Conservation (phyloP, 2,888 invertebrate genomes). For the Chalcis sispes region DNA sequence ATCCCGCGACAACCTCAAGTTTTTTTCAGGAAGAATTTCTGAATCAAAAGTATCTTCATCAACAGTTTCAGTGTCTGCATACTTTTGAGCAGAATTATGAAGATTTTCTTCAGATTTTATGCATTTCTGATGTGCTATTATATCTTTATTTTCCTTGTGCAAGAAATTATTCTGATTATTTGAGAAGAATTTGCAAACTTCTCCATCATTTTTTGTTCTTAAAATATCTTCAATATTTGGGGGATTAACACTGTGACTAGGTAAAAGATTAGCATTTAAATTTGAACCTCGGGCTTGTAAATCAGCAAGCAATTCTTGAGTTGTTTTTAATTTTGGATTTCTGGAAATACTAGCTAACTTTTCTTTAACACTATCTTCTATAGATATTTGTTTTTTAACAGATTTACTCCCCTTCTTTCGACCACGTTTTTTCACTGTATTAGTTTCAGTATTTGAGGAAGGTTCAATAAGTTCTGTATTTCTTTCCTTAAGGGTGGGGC, state of each 20-base stretch:
- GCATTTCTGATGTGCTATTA: conserved; percentile 55
- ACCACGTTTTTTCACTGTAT: conserved; percentile 78
- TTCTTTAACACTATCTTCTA: conserved; percentile 78
- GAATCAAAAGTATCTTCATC: conserved; percentile 62
- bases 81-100: conserved; percentile 59
- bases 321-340: conserved; percentile 84
- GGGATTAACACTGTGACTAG: conserved; percentile 70
- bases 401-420: conserved; percentile 80
- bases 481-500: conserved; percentile 70
- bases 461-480: conserved; percentile 67
- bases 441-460: conserved; percentile 59
- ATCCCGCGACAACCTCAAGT: conserved; percentile 62
- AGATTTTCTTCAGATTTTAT: conserved; percentile 58
- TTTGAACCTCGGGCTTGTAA: conserved; percentile 81
- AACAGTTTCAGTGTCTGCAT: conserved; percentile 60
- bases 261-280: conserved; percentile 66
- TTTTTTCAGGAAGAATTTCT: conserved; percentile 53
- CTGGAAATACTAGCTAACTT: conserved; percentile 80
- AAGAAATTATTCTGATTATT: conserved; percentile 62
- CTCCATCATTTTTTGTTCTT: conserved; percentile 74
- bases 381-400: conserved; percentile 76
- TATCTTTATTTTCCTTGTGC: conserved; percentile 48
- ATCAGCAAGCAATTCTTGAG: conserved; percentile 88
- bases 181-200: conserved; percentile 73
- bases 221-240: conserved; percentile 71